These are phyloP conservation scores for Drymodes brunneopygia DNA, from an alignment of 2,113 vertebrate species.

Conservation along the genomic window DNA sequence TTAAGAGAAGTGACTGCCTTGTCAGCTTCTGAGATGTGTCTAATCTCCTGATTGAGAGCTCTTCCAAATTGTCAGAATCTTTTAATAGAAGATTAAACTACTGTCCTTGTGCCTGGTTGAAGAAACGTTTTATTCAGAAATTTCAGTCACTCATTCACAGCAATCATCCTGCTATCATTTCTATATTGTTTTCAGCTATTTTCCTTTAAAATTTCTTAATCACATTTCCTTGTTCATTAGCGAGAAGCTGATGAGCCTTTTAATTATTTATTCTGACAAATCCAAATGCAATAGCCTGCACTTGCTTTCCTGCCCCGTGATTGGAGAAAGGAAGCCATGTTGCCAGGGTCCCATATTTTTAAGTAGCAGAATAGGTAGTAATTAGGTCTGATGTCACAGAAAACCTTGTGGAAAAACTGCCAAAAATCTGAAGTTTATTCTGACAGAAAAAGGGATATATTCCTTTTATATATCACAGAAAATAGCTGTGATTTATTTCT, in stretches of 20 bases:
- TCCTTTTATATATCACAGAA: too few species aligned
- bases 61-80: constrained; percentile 26
- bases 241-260: constrained; percentile 5
- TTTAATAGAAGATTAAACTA: constrained; percentile 48
- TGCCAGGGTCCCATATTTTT: neutral
- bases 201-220: constrained; percentile 42
- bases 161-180: constrained; percentile 38
- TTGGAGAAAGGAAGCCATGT: neutral
- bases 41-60: constrained; percentile 28
- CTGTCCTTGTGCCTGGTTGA: neutral
- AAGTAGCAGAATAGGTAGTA: constrained; percentile 13
- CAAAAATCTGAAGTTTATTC: neutral
- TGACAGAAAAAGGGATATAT: neutral
- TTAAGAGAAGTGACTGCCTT: constrained; percentile 19
- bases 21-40: neutral
- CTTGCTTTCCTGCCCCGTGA: neutral
- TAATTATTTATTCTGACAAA: constrained; percentile 50
- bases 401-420: neutral
- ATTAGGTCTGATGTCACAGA: constrained; percentile 24
- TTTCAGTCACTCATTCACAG: constrained; percentile 30
- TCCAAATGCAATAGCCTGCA: neutral
- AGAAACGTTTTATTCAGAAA: constrained; percentile 40
- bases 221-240: constrained; percentile 55
- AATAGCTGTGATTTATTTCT: neutral
- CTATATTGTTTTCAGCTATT: constrained; percentile 29